Percentiles rank a stretch among this genome's conserved stretches.
These are phyloP conservation scores for Podarcis siculus DNA, from an alignment of 2,797 vertebrate species.

Conservation along the genomic window DNA sequence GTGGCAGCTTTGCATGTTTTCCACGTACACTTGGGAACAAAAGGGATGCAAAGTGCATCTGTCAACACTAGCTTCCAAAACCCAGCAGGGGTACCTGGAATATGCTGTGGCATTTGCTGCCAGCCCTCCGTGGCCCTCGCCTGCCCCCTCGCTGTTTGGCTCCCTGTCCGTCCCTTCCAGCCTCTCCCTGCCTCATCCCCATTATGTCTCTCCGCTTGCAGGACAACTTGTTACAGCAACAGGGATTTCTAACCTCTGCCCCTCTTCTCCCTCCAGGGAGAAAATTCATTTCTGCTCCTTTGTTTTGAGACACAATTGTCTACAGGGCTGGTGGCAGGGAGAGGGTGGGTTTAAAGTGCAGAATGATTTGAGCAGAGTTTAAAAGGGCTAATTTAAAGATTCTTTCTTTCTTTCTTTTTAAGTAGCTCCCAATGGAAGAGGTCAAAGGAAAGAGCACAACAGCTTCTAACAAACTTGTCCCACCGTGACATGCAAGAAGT, in stretches of 20 bases:
- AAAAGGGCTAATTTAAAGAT: slow-evolving; percentile 18
- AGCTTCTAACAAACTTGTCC: slow-evolving; percentile 42
- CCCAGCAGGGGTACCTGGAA: neutral
- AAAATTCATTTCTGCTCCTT: neutral
- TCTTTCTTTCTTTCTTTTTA: neutral
- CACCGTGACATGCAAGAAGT: neutral
- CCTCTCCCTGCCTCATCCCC: neutral
- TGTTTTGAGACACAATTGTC: neutral
- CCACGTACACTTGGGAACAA: neutral
- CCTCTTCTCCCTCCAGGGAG: neutral
- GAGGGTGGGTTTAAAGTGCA: neutral
- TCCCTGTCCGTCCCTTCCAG: neutral
- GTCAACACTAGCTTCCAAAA: neutral
- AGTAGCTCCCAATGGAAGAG: slow-evolving; percentile 53
- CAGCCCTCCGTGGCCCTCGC: rapidly evolving
- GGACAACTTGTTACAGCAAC: neutral
- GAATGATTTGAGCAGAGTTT: neutral
- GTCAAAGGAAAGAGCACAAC: slow-evolving; percentile 54
- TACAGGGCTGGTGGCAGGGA: neutral
- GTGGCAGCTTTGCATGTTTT: neutral
- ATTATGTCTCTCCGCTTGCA: neutral
- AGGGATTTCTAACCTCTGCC: neutral
- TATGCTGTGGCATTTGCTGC: neutral
- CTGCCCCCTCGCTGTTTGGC: neutral
- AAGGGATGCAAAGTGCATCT: neutral